These are phyloP conservation scores for Colossoma macropomum DNA, from an alignment of 2,113 vertebrate species.

Conservation along the genomic window DNA sequence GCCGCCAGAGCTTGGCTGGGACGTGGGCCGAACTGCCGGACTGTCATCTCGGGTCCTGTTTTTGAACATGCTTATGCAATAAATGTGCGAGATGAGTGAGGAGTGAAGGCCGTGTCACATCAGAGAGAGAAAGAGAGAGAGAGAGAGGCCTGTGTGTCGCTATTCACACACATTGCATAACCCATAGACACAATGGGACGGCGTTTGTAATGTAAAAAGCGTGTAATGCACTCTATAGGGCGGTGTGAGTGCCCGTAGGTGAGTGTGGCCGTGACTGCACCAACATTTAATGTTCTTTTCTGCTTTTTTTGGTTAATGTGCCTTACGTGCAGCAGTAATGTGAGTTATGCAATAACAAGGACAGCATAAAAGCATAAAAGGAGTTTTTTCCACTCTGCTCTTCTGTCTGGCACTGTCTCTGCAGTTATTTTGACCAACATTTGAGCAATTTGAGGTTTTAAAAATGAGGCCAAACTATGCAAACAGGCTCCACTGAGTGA, in stretches of 20 bases:
- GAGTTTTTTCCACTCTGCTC: background rate
- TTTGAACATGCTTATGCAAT: background rate
- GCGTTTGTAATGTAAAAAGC: background rate
- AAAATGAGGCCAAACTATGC: background rate
- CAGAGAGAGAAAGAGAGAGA: background rate
- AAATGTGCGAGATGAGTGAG: background rate
- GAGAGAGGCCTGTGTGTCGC: constrained; percentile 2
- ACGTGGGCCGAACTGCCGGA: background rate
- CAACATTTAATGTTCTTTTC: background rate
- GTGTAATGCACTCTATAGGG: background rate
- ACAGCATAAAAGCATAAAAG: background rate
- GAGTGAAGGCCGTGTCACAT: background rate
- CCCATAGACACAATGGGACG: background rate
- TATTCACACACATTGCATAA: background rate
- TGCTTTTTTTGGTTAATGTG: background rate
- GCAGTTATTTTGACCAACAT: too few species aligned
- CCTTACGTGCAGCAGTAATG: background rate
- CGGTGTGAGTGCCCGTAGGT: background rate
- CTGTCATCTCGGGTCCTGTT: background rate
- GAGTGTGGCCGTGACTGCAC: background rate
- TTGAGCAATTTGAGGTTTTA: constrained; percentile 16
- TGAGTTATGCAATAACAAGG: background rate
- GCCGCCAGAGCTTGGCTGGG: too few species aligned
- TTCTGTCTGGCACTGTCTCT: too few species aligned
- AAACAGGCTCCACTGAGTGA: too few species aligned